Evolutionary conservation across 2,797 vertebrate genomes (phyloP).

Genomic region (Cyprinodon diabolis): DNA sequence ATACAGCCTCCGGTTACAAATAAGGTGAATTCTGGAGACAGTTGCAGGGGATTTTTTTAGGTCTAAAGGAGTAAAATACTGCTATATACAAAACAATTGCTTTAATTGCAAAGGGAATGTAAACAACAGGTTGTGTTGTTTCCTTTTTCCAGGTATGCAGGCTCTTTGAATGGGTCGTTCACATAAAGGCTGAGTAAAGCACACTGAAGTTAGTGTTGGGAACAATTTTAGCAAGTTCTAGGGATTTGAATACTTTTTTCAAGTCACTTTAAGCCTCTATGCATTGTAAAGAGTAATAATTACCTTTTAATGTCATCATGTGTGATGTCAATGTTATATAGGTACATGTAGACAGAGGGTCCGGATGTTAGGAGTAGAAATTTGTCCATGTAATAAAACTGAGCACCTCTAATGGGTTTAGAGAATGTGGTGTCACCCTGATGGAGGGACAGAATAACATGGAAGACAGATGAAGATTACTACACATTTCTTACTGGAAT

Average conservation of each 20-base stretch:
- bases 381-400: constrained; percentile 92
- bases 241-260: neutral
- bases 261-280: neutral
- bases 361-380: constrained; percentile 87
- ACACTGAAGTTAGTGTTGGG: neutral
- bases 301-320: constrained; percentile 86
- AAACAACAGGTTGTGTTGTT: neutral
- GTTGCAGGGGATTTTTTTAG: neutral
- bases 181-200: neutral
- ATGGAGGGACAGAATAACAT: constrained; percentile 28
- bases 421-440: constrained; percentile 80
- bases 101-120: neutral
- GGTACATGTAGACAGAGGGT: constrained; percentile 82
- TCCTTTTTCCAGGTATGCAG: neutral
- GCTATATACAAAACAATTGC: neutral
- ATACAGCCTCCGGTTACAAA: neutral
- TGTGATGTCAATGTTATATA: constrained; percentile 76
- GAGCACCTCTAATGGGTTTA: constrained; percentile 78
- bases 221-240: neutral
- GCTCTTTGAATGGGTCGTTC: neutral
- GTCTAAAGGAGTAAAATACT: neutral
- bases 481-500: neutral
- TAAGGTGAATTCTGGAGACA: neutral
- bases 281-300: constrained; percentile 2
- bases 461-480: constrained; percentile 7